These are phyloP conservation scores for Carlito syrichta DNA, from an alignment of 2,113 vertebrate species.

Conservation along the genomic window DNA sequence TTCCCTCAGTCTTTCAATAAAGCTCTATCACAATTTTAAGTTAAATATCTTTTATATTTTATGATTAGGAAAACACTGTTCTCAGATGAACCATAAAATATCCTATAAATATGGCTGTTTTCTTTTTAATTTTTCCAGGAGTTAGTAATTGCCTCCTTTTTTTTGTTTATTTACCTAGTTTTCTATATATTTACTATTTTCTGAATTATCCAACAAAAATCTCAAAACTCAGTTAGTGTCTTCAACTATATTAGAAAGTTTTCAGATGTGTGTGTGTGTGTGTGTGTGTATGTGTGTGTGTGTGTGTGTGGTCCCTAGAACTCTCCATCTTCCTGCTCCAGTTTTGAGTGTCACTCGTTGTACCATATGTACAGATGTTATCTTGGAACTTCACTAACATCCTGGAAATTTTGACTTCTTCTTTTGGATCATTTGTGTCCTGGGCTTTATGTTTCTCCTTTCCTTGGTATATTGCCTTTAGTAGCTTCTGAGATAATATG, in stretches of 20 bases:
- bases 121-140: background rate
- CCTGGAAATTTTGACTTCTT: background rate
- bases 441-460: background rate
- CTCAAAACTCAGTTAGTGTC: background rate
- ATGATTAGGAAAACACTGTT: background rate
- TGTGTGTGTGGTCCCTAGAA: background rate
- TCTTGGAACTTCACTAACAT: background rate
- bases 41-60: background rate
- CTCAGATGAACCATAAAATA: background rate
- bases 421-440: background rate
- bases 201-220: background rate
- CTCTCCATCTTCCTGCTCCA: background rate
- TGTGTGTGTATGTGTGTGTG: background rate
- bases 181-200: background rate
- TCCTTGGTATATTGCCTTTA: background rate
- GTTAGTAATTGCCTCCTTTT: background rate
- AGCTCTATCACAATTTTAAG: background rate
- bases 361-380: background rate
- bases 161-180: background rate
- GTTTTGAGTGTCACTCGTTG: background rate
- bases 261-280: background rate
- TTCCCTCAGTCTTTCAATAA: background rate
- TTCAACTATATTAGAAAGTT: background rate
- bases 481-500: background rate
- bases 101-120: background rate